phyloP scores from a whole-genome alignment of 2,888 invertebrate species.

The Abscondita cerata region DNA sequence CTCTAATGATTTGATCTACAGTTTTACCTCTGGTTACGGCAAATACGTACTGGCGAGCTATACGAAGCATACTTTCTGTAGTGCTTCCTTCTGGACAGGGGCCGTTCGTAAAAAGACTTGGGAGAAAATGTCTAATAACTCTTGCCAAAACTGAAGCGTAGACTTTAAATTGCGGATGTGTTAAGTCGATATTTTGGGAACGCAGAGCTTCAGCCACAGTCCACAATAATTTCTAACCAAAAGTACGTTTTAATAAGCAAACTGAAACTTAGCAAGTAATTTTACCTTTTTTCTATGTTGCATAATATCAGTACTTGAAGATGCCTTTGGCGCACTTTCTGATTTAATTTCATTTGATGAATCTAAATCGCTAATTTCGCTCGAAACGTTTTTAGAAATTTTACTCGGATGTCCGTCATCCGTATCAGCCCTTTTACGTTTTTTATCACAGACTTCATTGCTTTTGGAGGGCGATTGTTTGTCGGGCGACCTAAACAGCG shows the following conservation, averaged over 20 bases:
- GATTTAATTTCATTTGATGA: conserved; percentile 38
- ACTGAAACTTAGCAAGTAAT: background rate
- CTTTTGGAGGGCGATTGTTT: conserved; percentile 48
- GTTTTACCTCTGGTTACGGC: conserved; percentile 70
- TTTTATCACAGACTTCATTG: conserved; percentile 51
- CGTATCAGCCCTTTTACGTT: conserved; percentile 61
- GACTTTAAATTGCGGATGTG: conserved; percentile 74
- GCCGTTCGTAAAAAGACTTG: conserved; percentile 60
- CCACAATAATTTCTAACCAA: conserved; percentile 76
- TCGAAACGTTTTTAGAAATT: conserved; percentile 66
- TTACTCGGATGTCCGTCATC: conserved; percentile 55
- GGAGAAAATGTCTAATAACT: conserved; percentile 70
- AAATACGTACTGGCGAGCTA: conserved; percentile 70
- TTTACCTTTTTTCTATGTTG: conserved; percentile 70
- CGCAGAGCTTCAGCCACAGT: conserved; percentile 80
- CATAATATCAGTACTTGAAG: conserved; percentile 60
- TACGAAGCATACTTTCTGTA: conserved; percentile 76
- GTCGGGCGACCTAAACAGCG: conserved; percentile 69
- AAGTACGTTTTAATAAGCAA: background rate
- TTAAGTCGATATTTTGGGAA: conserved; percentile 72
- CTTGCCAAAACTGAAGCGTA: conserved; percentile 73
- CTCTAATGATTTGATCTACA: conserved; percentile 68
- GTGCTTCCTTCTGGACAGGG: conserved; percentile 67
- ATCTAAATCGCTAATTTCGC: conserved; percentile 58
- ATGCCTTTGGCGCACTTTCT: conserved; percentile 1